Base-by-base conservation (phyloP, 92 coral and sea anemone genomes). In the Micromussa lordhowensis region DNA sequence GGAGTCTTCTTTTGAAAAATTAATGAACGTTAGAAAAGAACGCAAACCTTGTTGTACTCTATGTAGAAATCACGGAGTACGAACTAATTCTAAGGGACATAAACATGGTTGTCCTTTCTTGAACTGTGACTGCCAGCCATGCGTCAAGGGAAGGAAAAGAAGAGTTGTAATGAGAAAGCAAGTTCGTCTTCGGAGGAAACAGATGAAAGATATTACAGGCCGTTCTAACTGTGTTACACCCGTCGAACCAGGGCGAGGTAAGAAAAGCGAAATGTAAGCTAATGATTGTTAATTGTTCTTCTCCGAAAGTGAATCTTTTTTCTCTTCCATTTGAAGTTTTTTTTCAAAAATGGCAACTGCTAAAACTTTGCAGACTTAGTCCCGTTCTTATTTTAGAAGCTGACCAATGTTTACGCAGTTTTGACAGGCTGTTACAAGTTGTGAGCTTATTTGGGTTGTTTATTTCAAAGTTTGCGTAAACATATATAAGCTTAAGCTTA, bases 181-280 rank as follows among this genome's bases (percentile, higher is more conserved):
- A 91, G 98, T 95, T 57, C 88, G 91, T 61, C 88, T 95, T 21
- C 89, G 98, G 55, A 83, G 98, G 75, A 92, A 91, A 77, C 98
- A 95, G 77, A 95, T 95, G 98, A 95, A 86, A 66, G 90, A 90
- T 31, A 77, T 93, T n/a, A 82, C 40, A 38, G 59, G 64, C 63
- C 75, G 71, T 14, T 18, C 82, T 58, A 38, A 2, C 74, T 85
- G 63, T 9, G 16, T 9, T 24, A 36, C 88, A 9, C 58, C 88
- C 0, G 30, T 55, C 32, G 75, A 85, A 59, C 73, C 59, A 69
- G 21, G 32, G 17, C 61, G 3, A 75, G 88, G 88, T 85, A 75
- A 75, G 29, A 26, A 30, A 28, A 58, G 7, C 8, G 7, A 19
- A 58, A 22, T 18, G 19, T 73, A 44, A 40, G 48, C 26, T 13